Percentiles rank a stretch among this genome's conserved stretches.
These are phyloP conservation scores for Lucilia cuprina DNA, from an alignment of 1,140 invertebrate species.

Conservation along the genomic window DNA sequence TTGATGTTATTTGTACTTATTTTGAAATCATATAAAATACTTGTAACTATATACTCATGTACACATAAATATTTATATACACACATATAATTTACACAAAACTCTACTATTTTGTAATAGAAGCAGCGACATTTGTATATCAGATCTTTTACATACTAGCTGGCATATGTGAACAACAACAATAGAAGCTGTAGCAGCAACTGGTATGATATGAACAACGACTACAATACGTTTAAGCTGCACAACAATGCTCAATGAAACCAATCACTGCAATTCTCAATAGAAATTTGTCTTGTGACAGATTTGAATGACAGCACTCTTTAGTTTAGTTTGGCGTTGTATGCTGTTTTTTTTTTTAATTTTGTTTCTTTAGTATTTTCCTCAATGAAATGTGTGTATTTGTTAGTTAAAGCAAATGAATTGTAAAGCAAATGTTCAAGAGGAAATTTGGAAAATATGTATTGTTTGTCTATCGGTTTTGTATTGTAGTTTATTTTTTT, in stretches of 20 bases:
- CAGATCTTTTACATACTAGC: neutral
- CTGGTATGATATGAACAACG: neutral
- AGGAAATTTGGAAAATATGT: neutral
- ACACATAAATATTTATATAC: neutral
- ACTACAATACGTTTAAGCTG: neutral
- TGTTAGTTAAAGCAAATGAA: neutral
- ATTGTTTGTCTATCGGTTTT: neutral
- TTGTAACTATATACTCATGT: neutral
- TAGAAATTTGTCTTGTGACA: constrained; percentile 36
- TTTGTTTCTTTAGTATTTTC: neutral
- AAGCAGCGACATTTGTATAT: neutral
- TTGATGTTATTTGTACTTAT: neutral
- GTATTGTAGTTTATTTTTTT: neutral
- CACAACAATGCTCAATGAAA: constrained; percentile 20
- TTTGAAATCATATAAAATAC: neutral
- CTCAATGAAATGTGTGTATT: neutral
- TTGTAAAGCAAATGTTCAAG: neutral
- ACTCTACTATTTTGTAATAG: neutral
- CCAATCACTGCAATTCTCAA: constrained; percentile 28
- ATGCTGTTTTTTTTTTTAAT: no score
- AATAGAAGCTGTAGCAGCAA: neutral
- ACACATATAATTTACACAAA: neutral
- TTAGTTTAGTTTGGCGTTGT: neutral
- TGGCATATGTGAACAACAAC: neutral
- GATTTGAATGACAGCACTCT: constrained; percentile 35